These are phyloP conservation scores for Philaenus spumarius DNA, from an alignment of 1,140 invertebrate genomes.

Conservation along the genomic window DNA sequence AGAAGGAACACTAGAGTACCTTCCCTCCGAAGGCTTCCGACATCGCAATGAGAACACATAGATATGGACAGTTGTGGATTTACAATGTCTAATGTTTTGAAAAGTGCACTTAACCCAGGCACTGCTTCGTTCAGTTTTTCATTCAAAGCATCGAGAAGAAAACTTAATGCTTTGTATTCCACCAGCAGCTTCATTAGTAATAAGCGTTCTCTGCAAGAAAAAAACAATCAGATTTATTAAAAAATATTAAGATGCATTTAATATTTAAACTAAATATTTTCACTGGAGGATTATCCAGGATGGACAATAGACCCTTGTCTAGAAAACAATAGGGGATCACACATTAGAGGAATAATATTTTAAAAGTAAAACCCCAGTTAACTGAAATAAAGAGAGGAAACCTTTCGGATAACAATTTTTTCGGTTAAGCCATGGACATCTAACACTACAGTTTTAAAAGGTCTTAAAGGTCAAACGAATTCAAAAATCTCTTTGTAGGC, in stretches of 20 bases:
- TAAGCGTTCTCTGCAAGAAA: slow-evolving; percentile 21
- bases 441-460: too few species aligned
- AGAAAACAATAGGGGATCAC: too few species aligned
- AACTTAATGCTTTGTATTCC: slow-evolving; percentile 11
- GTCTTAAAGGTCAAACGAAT: too few species aligned
- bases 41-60: slow-evolving; percentile 19
- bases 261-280: background rate
- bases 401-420: too few species aligned
- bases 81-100: slow-evolving; percentile 20
- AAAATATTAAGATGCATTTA: slow-evolving; percentile 1
- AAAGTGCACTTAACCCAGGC: slow-evolving; percentile 16
- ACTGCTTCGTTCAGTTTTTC: slow-evolving; percentile 17
- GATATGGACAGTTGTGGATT: slow-evolving; percentile 14
- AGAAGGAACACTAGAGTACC: slow-evolving; percentile 49
- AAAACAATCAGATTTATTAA: background rate
- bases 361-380: too few species aligned
- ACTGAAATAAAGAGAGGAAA: too few species aligned
- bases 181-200: slow-evolving; percentile 19
- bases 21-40: slow-evolving; percentile 29
- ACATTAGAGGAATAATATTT: too few species aligned
- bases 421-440: too few species aligned
- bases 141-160: slow-evolving; percentile 17
- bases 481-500: too few species aligned
- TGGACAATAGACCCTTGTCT: too few species aligned
- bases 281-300: too few species aligned